Evolutionary conservation across 2,888 invertebrate species (phyloP), one percentile per base, ranked within the genome.

Genomic region (Agrotis clavis): DNA sequence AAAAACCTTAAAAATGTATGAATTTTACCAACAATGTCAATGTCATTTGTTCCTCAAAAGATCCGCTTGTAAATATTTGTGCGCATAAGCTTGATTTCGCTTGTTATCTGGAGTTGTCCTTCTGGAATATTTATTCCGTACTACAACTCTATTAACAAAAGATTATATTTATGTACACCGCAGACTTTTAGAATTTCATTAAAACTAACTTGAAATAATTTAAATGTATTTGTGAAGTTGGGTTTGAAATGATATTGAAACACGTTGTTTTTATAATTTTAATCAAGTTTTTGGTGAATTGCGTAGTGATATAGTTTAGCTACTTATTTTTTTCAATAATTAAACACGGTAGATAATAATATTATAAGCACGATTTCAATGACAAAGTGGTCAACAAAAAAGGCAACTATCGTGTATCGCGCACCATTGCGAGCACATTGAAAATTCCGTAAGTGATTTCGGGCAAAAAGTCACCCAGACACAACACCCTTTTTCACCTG

Each of bases 141-240:
- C 18, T 56, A 30, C n/a, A 18, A 16, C 13, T 68, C 63, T 65
- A 76, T 76, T 71, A 65, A 62, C 62, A 74, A 59, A 50, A 77
- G 66, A 69, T 77, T 74, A 69, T 41, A 78, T 59, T 73, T 54
- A 63, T 3, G 50, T 65, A 82, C 56, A 54, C 51, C 25, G 62
- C 61, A 74, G 70, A 71, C 76, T 66, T 69, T 65, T 66, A 35
- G 57, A 74, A 70, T 74, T 80, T 72, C 62, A 78, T 71, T 69
- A 60, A 57, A 67, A 64, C 19, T 41, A 56, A 71, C 56, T 77
- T 48, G 4, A 57, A 74, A 78, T 71, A 48, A 81, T 75, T 84
- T 54, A 61, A 73, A 71, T 64, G 67, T 72, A 64, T 62, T 75
- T 67, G 16, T 60, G 62, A 74, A 74, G 35, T 79, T 60, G 6